Evolutionary conservation across 2,888 invertebrate species (phyloP).

Genomic region (Melanostoma scalare): DNA sequence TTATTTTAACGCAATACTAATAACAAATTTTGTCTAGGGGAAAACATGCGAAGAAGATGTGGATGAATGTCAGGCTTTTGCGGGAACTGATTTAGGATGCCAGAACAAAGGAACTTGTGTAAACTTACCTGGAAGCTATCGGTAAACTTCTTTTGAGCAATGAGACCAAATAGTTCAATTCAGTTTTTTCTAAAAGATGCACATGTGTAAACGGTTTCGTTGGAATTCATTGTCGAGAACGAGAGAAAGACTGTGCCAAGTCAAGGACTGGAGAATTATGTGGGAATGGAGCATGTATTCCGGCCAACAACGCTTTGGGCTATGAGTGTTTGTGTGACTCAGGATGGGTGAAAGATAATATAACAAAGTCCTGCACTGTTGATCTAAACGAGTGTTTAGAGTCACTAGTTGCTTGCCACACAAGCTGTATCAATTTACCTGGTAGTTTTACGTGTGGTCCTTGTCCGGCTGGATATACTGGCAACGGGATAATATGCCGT

Average conservation of each 20-base stretch:
- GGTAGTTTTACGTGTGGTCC: conserved; percentile 94
- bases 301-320: conserved; percentile 85
- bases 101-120: conserved; percentile 94
- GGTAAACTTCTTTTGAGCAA: conserved; percentile 81
- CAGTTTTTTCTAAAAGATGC: conserved; percentile 84
- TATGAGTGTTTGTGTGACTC: conserved; percentile 91
- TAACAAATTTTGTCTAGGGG: conserved; percentile 83
- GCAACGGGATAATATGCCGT: conserved; percentile 92
- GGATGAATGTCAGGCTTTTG: conserved; percentile 91
- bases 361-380: conserved; percentile 87
- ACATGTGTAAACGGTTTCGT: conserved; percentile 89
- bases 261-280: conserved; percentile 90
- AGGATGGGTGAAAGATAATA: conserved; percentile 90
- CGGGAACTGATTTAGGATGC: conserved; percentile 93
- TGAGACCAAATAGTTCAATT: background rate
- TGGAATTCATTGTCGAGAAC: conserved; percentile 91
- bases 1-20: background rate
- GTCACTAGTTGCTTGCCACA: conserved; percentile 88
- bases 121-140: conserved; percentile 90
- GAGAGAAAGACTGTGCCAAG: conserved; percentile 87
- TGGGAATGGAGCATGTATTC: conserved; percentile 93
- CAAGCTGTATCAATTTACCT: conserved; percentile 93
- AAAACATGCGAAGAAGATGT: conserved; percentile 90
- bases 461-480: conserved; percentile 94
- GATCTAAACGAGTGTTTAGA: conserved; percentile 94